Evolutionary conservation across 1,140 invertebrate species (phyloP).

Genomic region (Pentalonia nigronervosa): DNA sequence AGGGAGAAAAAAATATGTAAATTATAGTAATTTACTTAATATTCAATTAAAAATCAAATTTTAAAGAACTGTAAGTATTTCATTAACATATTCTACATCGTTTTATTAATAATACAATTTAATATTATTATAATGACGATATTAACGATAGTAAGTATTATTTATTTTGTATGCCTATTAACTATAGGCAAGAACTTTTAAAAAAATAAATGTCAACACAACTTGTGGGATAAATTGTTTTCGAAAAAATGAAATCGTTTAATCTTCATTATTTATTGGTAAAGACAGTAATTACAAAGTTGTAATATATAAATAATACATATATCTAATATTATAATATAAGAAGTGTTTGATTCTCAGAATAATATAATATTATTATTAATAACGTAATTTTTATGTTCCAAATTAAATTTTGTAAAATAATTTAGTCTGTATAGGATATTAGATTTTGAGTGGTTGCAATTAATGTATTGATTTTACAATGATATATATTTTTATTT

Average conservation of each 20-base stretch:
- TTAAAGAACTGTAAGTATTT: no score
- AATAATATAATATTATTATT: no score
- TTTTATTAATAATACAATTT: neutral
- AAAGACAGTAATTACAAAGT: neutral
- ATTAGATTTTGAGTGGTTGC: no score
- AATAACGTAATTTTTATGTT: neutral
- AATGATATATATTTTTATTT: no score
- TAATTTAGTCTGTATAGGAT: neutral
- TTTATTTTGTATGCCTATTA: no score
- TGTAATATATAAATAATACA: neutral
- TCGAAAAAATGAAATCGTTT: neutral
- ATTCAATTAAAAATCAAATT: no score
- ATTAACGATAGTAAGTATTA: no score
- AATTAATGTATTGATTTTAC: neutral
- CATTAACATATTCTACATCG: neutral
- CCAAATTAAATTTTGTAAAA: neutral
- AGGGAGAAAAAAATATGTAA: no score
- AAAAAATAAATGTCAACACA: neutral
- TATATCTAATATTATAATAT: no score
- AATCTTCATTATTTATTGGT: neutral
- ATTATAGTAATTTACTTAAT: no score
- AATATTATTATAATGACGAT: no score
- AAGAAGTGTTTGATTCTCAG: neutral
- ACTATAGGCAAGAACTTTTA: no score
- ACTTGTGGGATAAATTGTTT: neutral